A percentile compares a stretch with the other conserved stretches of the same genome.
phyloP scores from a whole-genome alignment of 2,888 invertebrate species.

The Fragum fragum region DNA sequence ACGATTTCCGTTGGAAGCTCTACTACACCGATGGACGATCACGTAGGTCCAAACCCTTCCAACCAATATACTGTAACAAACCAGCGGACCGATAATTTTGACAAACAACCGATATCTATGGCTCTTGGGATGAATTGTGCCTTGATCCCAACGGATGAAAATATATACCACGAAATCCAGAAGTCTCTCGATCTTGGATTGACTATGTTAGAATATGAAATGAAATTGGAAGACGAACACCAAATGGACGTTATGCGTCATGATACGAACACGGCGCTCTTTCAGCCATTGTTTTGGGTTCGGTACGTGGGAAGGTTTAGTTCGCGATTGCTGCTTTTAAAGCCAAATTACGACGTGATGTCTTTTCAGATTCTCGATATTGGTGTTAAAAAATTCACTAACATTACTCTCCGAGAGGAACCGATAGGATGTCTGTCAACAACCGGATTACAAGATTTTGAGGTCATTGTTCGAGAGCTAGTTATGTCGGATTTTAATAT shows the following conservation, averaged over 20 bases:
- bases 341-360: constrained; percentile 78
- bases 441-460: constrained; percentile 43
- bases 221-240: constrained; percentile 37
- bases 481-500: constrained; percentile 73
- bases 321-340: constrained; percentile 76
- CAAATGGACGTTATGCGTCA: constrained; percentile 21
- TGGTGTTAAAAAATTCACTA: constrained; percentile 69
- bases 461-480: constrained; percentile 59
- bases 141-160: constrained; percentile 28
- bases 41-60: too few species aligned
- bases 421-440: constrained; percentile 73
- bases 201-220: constrained; percentile 56
- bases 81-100: not conserved
- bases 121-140: not conserved
- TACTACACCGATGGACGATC: too few species aligned
- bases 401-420: constrained; percentile 71
- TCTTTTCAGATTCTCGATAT: constrained; percentile 76
- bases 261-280: constrained; percentile 15
- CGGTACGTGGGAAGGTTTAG: constrained; percentile 75
- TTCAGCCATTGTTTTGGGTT: constrained; percentile 72
- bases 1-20: too few species aligned
- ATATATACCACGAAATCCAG: constrained; percentile 34
- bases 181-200: constrained; percentile 36
- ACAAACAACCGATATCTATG: not conserved
- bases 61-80: not conserved